Percentiles rank a stretch among this genome's conserved stretches.
Evolutionary conservation across 2,113 vertebrate genomes (phyloP).

Genomic region (Erythrocebus patas): DNA sequence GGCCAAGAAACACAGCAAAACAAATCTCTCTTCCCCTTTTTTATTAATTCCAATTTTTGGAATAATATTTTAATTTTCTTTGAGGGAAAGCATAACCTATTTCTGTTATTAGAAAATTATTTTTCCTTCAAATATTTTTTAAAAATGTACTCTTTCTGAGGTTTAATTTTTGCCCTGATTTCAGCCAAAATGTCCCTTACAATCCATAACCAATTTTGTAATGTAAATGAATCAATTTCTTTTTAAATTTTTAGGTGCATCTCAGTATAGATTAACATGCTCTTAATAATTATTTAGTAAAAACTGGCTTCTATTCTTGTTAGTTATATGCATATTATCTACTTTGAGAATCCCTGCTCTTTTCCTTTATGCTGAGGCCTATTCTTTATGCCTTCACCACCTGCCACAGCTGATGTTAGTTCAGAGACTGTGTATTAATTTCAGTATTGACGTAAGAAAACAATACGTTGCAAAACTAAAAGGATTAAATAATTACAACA

Average conservation of each 20-base stretch:
- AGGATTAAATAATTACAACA: neutral
- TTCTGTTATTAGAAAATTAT: neutral
- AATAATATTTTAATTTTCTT: constrained; percentile 17
- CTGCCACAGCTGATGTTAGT: neutral
- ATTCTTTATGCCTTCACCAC: neutral
- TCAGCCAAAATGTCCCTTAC: neutral
- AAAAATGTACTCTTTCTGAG: neutral
- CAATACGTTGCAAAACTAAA: neutral
- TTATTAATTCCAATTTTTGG: neutral
- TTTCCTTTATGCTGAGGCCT: neutral
- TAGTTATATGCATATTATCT: neutral
- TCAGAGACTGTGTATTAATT: neutral
- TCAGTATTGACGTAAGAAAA: neutral
- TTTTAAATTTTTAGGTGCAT: neutral
- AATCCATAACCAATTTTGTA: neutral
- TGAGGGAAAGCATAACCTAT: neutral
- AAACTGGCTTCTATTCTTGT: neutral
- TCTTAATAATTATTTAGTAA: constrained; percentile 3
- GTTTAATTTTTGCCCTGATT: neutral
- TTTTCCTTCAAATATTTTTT: neutral
- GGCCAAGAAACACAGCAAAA: neutral
- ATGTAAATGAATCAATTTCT: neutral
- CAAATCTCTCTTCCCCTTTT: neutral
- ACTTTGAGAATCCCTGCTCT: neutral
- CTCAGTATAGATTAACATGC: neutral